Conservation (phyloP, 2,888 invertebrate genomes). For the Habrosyne pyritoides region DNA sequence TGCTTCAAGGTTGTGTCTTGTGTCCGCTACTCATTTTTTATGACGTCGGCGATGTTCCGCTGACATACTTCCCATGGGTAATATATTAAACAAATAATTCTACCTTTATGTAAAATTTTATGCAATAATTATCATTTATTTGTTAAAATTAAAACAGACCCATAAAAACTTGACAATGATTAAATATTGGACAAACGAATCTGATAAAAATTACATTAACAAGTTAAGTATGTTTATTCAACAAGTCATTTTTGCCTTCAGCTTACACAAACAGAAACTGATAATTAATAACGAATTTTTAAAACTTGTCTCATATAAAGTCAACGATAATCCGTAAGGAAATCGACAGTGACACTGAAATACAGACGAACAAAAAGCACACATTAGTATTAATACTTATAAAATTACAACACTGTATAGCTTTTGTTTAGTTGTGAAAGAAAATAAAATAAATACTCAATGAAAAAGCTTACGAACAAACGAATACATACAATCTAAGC, state of each 20-base stretch:
- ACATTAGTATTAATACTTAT: neutral
- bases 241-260: neutral
- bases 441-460: neutral
- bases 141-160: neutral
- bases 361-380: neutral
- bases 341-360: neutral
- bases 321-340: neutral
- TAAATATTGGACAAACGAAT: neutral
- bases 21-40: conserved; percentile 42
- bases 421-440: neutral
- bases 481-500: conserved; percentile 15
- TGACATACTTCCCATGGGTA: neutral
- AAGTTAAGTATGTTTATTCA: neutral
- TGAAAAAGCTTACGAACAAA: neutral
- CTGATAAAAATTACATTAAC: conserved; percentile 1
- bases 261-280: neutral
- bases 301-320: neutral
- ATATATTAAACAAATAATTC: neutral
- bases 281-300: neutral
- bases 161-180: neutral
- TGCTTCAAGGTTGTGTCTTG: conserved; percentile 56
- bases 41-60: neutral
- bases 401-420: neutral
- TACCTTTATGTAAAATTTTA: neutral
- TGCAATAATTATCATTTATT: neutral